phyloP scores from a whole-genome alignment of 1,140 invertebrate species.

The Meloidogyne chitwoodi region DNA sequence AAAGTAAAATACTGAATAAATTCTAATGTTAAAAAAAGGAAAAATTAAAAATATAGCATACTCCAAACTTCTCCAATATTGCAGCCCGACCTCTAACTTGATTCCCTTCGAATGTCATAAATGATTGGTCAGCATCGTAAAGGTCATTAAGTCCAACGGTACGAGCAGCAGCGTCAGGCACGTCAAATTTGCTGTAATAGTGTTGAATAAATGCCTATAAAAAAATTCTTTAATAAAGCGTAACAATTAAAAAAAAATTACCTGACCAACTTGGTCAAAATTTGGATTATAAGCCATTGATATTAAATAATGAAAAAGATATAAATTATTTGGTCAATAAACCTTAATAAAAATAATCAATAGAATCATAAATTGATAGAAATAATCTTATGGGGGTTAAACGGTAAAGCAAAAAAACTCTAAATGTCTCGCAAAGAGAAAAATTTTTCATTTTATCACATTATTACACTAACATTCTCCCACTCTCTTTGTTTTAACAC shows the following conservation, averaged over 20 bases:
- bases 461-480: too few relatives aligned
- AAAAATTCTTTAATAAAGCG: background rate
- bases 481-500: too few relatives aligned
- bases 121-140: constrained; percentile 56
- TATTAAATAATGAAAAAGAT: background rate
- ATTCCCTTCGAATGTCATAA: constrained; percentile 57
- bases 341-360: background rate
- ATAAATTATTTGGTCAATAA: background rate
- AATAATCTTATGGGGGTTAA: too few relatives aligned
- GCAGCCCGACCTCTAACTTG: constrained; percentile 51
- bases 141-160: constrained; percentile 42
- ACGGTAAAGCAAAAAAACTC: too few relatives aligned
- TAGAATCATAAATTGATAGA: too few relatives aligned
- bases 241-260: constrained; percentile 27
- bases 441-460: too few relatives aligned
- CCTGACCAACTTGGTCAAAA: constrained; percentile 46
- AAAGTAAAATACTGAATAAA: background rate
- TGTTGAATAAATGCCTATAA: constrained; percentile 42
- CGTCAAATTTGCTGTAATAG: constrained; percentile 57
- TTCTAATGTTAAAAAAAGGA: too few relatives aligned
- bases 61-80: constrained; percentile 56
- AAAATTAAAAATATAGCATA: constrained; percentile 21
- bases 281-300: constrained; percentile 45
- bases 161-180: constrained; percentile 40
- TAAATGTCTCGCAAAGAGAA: too few relatives aligned